Conservation (phyloP, 2,888 invertebrate species). For the Torymus aiolomorphi region DNA sequence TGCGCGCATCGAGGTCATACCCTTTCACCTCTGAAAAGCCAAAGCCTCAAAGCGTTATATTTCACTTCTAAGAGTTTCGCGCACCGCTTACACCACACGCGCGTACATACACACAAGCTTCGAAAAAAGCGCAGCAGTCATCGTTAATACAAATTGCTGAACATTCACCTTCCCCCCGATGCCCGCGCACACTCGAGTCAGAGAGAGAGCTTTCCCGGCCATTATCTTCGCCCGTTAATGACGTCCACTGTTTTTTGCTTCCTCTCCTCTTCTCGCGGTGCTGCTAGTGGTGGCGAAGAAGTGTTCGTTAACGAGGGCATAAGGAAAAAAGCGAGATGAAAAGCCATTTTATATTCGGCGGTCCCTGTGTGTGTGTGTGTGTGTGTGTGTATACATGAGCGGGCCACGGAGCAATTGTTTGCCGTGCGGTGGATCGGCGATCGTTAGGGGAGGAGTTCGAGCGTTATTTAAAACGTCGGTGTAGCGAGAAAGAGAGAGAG, state of each 20-base stretch:
- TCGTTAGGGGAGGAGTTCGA: constrained; percentile 2
- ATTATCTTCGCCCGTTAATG: constrained; percentile 69
- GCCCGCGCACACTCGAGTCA: neutral
- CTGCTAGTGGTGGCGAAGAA: constrained; percentile 36
- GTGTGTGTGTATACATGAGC: neutral
- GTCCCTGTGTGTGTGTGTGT: neutral
- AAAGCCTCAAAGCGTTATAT: too few relatives aligned
- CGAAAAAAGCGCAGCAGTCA: constrained; percentile 50
- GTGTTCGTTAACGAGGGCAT: constrained; percentile 58
- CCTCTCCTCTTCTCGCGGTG: constrained; percentile 8
- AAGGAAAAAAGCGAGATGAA: constrained; percentile 1
- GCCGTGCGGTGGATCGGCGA: constrained; percentile 18
- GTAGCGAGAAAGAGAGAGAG: too few relatives aligned
- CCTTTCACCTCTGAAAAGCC: too few relatives aligned
- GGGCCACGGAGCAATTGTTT: constrained; percentile 16
- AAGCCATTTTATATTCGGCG: constrained; percentile 2
- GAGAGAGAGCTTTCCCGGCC: constrained; percentile 51
- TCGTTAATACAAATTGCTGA: constrained; percentile 58
- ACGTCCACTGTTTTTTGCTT: constrained; percentile 70
- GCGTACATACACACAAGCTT: too few relatives aligned
- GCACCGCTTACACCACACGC: too few relatives aligned
- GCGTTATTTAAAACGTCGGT: constrained; percentile 53
- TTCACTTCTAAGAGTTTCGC: too few relatives aligned
- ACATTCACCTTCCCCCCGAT: constrained; percentile 2
- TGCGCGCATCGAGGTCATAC: too few relatives aligned